A percentile compares a stretch with the other conserved stretches of the same genome.
phyloP scores from a whole-genome alignment of 1,140 invertebrate species.

The Venturia canescens region DNA sequence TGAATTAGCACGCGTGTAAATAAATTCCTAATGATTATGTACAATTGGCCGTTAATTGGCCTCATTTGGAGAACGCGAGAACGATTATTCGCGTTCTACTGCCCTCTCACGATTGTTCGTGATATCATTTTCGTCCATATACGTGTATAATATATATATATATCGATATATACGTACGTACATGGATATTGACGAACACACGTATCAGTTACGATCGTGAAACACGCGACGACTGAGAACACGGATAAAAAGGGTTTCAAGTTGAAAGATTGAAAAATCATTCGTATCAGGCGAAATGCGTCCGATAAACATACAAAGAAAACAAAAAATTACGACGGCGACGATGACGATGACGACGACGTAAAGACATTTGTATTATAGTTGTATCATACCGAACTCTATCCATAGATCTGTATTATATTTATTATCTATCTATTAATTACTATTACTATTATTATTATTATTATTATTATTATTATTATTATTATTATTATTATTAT shows the following conservation, averaged over 20 bases:
- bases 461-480: too few relatives aligned
- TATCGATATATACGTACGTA: not conserved
- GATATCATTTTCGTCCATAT: conserved; percentile 10
- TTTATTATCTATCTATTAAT: conserved; percentile 74
- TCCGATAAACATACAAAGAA: conserved; percentile 51
- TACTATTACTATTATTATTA: conserved; percentile 18
- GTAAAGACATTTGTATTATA: conserved; percentile 73
- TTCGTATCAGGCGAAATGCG: conserved; percentile 54
- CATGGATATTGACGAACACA: not conserved
- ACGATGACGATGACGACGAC: not conserved
- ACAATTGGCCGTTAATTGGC: conserved; percentile 64
- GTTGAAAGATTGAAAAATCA: conserved; percentile 54
- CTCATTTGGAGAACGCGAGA: conserved; percentile 49
- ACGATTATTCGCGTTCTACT: conserved; percentile 27
- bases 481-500: too few relatives aligned
- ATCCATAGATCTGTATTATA: conserved; percentile 78
- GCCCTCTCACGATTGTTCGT: conserved; percentile 39
- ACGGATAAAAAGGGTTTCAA: conserved; percentile 53
- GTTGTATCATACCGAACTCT: conserved; percentile 75
- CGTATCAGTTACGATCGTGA: not conserved
- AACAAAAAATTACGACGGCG: conserved; percentile 56
- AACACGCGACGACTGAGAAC: not conserved
- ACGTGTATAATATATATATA: too few relatives aligned
- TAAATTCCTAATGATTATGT: conserved; percentile 75
- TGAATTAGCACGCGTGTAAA: conserved; percentile 73